Conservation (phyloP, 2,888 invertebrate species). For the Metacarcinus magister region DNA sequence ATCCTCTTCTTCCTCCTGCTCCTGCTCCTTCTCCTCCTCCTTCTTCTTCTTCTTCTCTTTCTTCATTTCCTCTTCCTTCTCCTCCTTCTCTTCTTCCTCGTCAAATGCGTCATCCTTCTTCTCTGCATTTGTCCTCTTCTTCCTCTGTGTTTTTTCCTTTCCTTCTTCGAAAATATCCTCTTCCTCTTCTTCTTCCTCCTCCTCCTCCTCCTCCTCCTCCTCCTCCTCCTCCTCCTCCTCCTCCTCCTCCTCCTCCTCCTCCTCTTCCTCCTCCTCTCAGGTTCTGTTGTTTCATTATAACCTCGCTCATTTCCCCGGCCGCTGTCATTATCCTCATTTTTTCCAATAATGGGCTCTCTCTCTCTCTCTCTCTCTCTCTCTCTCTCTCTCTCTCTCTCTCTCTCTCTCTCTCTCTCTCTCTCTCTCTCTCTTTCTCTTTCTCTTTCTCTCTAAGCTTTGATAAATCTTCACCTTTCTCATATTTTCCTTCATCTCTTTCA, state of each 20-base stretch:
- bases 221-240: constrained; percentile 15
- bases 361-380: constrained; percentile 3
- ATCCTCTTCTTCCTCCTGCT: background rate
- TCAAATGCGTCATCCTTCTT: too few species aligned
- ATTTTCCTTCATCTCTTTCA: constrained; percentile 34
- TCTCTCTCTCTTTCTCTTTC: constrained; percentile 5
- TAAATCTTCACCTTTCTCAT: constrained; percentile 16
- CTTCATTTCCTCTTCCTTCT: too few species aligned
- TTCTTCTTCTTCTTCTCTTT: too few species aligned
- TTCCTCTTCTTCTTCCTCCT: background rate
- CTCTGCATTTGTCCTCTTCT: too few species aligned
- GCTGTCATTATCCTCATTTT: background rate
- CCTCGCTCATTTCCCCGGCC: too few species aligned
- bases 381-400: constrained; percentile 26
- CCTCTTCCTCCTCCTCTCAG: too few species aligned
- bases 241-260: background rate
- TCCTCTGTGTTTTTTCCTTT: too few species aligned
- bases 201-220: constrained; percentile 26
- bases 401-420: constrained; percentile 26
- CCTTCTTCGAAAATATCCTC: background rate
- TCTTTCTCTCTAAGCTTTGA: background rate
- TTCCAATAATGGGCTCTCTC: background rate
- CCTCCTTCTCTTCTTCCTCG: too few species aligned
- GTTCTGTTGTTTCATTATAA: too few species aligned
- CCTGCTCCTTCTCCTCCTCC: background rate